Conservation (phyloP, 2,888 invertebrate genomes). For the Argyresthia albistria region DNA sequence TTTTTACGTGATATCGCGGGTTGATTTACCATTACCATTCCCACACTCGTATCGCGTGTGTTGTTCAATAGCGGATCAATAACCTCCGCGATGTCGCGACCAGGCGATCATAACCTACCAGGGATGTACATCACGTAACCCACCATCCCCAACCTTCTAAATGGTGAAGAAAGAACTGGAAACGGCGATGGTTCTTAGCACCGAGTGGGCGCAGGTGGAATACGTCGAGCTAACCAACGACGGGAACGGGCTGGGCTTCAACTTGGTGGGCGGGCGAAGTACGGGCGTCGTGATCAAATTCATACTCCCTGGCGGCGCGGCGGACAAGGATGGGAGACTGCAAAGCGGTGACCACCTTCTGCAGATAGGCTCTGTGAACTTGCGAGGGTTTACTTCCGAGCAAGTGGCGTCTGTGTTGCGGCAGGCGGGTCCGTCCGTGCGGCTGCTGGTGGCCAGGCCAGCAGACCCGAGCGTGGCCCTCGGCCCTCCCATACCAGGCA, state of each 20-base stretch:
- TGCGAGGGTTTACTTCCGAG: constrained; percentile 97
- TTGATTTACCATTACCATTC: constrained; percentile 12
- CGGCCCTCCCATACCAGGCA: constrained; percentile 83
- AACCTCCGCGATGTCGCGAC: constrained; percentile 28
- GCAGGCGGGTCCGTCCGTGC: constrained; percentile 85
- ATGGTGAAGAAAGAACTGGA: constrained; percentile 47
- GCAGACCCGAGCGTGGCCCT: constrained; percentile 89
- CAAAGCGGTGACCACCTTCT: constrained; percentile 98
- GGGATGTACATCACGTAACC: constrained; percentile 53
- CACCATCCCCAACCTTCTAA: constrained; percentile 10
- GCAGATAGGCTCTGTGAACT: constrained; percentile 94
- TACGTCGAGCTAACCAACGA: constrained; percentile 98
- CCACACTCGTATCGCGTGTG: constrained; percentile 15
- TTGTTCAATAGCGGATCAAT: too few species aligned
- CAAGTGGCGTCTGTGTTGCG: constrained; percentile 82
- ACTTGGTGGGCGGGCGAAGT: constrained; percentile 97
- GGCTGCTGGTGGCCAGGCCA: constrained; percentile 94
- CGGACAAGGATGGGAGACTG: constrained; percentile 94
- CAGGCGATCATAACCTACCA: constrained; percentile 45
- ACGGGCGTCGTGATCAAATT: constrained; percentile 99
- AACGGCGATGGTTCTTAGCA: constrained; percentile 86
- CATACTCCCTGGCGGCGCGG: constrained; percentile 95
- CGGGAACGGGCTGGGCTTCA: constrained; percentile 98
- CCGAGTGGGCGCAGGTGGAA: constrained; percentile 99
- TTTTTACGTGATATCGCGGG: constrained; percentile 26